phyloP scores from a whole-genome alignment of 35 echinoderm and acorn worm genomes.

The Nesometra sesokonis region DNA sequence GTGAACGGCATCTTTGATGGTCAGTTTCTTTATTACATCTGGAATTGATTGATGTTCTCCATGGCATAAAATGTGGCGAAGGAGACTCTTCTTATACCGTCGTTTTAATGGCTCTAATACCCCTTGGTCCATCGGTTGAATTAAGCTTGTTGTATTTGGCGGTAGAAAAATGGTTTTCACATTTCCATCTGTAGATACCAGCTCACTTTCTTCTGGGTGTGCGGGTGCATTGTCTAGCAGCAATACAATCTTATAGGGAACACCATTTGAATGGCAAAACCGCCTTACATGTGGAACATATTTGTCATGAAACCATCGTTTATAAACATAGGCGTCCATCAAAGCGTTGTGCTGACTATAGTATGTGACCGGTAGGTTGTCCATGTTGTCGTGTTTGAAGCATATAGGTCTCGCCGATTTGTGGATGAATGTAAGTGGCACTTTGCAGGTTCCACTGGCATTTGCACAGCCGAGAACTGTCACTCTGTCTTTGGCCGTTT shows the following conservation, averaged over 20 bases:
- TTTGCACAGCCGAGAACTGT: neutral
- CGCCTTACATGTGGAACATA: neutral
- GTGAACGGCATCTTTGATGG: neutral
- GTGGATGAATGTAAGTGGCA: neutral
- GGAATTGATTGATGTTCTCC: neutral
- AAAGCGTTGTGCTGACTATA: conserved; percentile 1
- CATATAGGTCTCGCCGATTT: conserved; percentile 8
- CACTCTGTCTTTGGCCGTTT: neutral
- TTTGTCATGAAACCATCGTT: neutral
- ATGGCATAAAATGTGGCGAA: neutral
- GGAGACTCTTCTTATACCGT: neutral
- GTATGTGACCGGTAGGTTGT: conserved; percentile 8
- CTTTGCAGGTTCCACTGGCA: conserved; percentile 1
- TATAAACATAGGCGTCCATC: neutral
- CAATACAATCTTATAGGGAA: conserved; percentile 2
- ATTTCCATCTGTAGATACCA: conserved; percentile 7
- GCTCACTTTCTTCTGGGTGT: neutral
- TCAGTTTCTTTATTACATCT: neutral
- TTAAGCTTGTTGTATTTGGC: neutral
- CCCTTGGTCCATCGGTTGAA: no score
- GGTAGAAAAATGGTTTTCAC: no score
- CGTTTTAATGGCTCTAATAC: neutral
- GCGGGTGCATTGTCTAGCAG: conserved; percentile 17
- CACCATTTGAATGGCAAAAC: neutral
- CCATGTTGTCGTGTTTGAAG: conserved; percentile 14